Evolutionary conservation across 2,113 vertebrate species (phyloP), one percentile per base, ranked within the genome.

Genomic region (Chaenogobius annularis): DNA sequence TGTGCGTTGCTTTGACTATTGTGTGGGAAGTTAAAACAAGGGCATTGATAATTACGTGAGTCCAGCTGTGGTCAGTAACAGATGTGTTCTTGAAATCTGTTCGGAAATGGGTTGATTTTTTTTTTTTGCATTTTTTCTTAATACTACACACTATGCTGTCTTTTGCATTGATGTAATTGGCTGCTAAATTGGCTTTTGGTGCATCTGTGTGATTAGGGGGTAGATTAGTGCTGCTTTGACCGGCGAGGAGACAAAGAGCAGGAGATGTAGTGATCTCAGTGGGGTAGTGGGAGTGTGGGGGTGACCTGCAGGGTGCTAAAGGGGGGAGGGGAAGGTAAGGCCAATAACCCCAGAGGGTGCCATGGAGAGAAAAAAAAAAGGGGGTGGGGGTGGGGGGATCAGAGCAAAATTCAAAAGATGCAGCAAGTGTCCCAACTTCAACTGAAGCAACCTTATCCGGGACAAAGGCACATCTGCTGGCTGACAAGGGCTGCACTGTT

Each of bases 391-490:
- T n/a, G n/a, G n/a, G 83, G 84, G 82, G 78, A 43, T 44, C 85
- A 78, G 83, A 75, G 64, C 59, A 43, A 74, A 73, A 92, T 90
- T 91, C 89, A 92, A 91, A 91, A 90, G 89, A 90, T 85, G 91
- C 87, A 88, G 85, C 81, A 89, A 88, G 85, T 87, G 83, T 90
- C 88, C 81, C 87, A 84, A 90, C 85, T 85, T 91, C 80, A 85
- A 87, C 89, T 72, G 85, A 88, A 80, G 86, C 86, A 92, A 91
- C 88, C 81, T 88, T 86, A 87, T 78, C 88, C 88, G 22, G 17
- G 77, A 92, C 90, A 92, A 92, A 82, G 83, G 89, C 90, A 90
- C 91, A 92, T 92, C 91, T 92, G 91, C 89, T 85, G 68, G 66
- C 83, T 78, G 83, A 90, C 83, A 87, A 85, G 77, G 83, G 66